Base-by-base conservation (phyloP, 2,888 invertebrate genomes). In the Hybos culiciformis region DNA sequence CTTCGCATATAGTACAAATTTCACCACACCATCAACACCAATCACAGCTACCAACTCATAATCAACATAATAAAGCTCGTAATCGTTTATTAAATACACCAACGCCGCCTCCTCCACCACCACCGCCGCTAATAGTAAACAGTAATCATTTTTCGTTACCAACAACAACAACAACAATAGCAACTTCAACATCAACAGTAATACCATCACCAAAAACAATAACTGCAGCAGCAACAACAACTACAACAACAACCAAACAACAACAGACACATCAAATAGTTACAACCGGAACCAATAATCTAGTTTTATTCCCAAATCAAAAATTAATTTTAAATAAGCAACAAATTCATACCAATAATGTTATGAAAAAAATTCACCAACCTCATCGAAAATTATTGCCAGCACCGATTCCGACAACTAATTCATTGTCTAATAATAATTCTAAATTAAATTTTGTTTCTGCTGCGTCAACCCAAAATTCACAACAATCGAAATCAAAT, bases 1-100 rank as follows among this genome's bases (percentile, higher is more conserved):
- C 55, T 15, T 55, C 58, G 2, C 49, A 55, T 0, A 67, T 66
- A 14, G 59, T 68, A 42, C 56, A 12, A 11, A 21, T 15, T 11
- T n/a, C 36, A 12, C 37, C 42, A 21, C 18, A 9, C 12, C 18
- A 24, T 18, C 15, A 24, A n/a, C 5, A 47, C 48, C 2, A 47
- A 40, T 2, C 55, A 55, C 3, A 52, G 51, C 7, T 52, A 54
- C 12, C 37, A 50, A 29, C 56, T 55, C 32, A 51, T 48, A 8
- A 55, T 56, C 5, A 48, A 51, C 5, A 57, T 53, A 0, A 52
- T 49, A 0, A 53, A 54, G 5, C 48, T 50, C 6, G 41, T 44
- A 4, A 49, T 49, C 12, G 37, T 12, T 4, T 20, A n/a, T 21
- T 20, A 31, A 51, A 42, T 14, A 40, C 47, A 23, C 48, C 53